These are phyloP conservation scores for Caradrina kadenii DNA, from an alignment of 2,888 invertebrate species.

Conservation along the genomic window DNA sequence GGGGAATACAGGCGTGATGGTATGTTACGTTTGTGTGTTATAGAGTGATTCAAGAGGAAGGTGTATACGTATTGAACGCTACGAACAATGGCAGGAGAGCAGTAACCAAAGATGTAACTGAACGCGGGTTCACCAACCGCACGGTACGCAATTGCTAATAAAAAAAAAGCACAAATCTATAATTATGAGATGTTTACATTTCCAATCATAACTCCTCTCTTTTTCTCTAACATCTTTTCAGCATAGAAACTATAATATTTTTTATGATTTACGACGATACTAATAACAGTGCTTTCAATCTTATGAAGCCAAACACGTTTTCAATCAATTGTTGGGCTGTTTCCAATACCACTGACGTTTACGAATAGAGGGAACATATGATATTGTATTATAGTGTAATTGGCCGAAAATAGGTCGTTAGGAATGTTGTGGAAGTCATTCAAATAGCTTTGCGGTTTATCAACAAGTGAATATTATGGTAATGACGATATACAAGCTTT, in stretches of 20 bases:
- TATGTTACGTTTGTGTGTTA: no score
- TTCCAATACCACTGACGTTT: conserved; percentile 14
- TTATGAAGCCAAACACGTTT: conserved; percentile 55
- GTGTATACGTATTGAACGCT: no score
- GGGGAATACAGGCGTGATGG: no score
- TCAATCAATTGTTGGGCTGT: conserved; percentile 59
- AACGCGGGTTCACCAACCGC: no score
- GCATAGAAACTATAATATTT: conserved; percentile 23
- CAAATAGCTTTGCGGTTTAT: neutral
- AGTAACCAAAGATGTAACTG: no score
- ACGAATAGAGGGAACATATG: neutral
- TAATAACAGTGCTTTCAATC: conserved; percentile 49
- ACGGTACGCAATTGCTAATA: no score
- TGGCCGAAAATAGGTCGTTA: conserved; percentile 32
- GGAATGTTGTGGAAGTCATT: neutral
- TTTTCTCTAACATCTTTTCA: neutral
- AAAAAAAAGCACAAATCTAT: no score
- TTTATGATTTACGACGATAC: conserved; percentile 21
- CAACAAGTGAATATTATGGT: conserved; percentile 3
- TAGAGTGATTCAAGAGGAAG: no score
- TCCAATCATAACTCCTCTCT: conserved; percentile 1
- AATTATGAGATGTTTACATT: conserved; percentile 7
- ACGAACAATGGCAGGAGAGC: no score
- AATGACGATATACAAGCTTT: neutral
- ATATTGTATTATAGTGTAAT: conserved; percentile 24